A percentile compares a stretch with the other conserved stretches of the same genome.
phyloP scores from a whole-genome alignment of 2,113 vertebrate genomes.

The Romanogobio albipinnatus region DNA sequence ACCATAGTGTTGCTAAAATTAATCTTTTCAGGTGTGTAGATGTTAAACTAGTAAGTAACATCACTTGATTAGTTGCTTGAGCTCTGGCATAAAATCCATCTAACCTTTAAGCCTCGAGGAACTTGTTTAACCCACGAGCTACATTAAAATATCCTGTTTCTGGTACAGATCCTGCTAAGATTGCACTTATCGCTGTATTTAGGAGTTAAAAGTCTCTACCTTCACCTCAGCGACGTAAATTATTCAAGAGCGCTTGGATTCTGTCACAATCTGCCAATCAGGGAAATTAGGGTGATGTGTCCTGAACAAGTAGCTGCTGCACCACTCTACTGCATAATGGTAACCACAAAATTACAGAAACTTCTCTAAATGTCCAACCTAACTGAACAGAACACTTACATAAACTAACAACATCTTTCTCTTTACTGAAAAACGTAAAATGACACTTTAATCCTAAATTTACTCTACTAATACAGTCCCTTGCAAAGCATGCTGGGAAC shows the following conservation, averaged over 20 bases:
- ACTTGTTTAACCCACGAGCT: slow-evolving; percentile 36
- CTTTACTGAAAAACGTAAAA: too few species aligned
- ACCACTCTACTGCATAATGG: too few species aligned
- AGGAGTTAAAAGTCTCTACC: slow-evolving; percentile 43
- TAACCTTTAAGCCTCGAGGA: slow-evolving; percentile 45
- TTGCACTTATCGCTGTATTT: slow-evolving; percentile 36
- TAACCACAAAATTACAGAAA: too few species aligned
- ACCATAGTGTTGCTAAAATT: not conserved
- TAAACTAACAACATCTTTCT: too few species aligned
- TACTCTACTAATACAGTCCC: too few species aligned
- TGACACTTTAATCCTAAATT: too few species aligned
- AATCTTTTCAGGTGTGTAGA: not conserved
- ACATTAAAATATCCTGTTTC: slow-evolving; percentile 58
- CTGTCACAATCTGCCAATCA: slow-evolving; percentile 54
- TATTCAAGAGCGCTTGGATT: slow-evolving; percentile 41
- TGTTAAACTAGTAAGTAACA: not conserved
- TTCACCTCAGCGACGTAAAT: slow-evolving; percentile 44
- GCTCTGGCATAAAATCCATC: slow-evolving; percentile 31
- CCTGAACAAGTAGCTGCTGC: slow-evolving; percentile 62
- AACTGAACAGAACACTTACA: too few species aligned
- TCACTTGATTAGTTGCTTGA: slow-evolving; percentile 14
- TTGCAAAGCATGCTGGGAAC: too few species aligned
- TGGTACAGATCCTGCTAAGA: slow-evolving; percentile 52
- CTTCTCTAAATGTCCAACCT: too few species aligned
- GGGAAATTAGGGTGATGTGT: slow-evolving; percentile 56